Conservation (phyloP, 2,113 vertebrate genomes). For the Eira barbara region DNA sequence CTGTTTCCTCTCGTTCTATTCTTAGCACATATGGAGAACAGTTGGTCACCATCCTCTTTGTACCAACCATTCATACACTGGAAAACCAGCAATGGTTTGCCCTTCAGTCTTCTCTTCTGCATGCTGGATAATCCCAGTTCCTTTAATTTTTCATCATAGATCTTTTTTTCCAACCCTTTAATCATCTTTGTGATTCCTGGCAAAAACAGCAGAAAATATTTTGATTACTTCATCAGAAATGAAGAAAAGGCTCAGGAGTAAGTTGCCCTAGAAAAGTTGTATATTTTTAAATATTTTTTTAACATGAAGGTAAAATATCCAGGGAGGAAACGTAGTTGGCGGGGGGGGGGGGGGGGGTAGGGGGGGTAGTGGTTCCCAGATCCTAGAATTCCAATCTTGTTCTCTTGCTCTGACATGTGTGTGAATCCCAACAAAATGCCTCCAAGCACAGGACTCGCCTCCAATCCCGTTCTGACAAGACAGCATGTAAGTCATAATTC, state of each 20-base stretch:
- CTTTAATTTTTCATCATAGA: conserved; percentile 51
- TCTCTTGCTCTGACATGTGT: too few species aligned
- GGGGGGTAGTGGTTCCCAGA: background rate
- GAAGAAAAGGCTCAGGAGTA: conserved; percentile 9
- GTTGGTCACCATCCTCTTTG: background rate
- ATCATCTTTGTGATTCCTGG: conserved; percentile 69
- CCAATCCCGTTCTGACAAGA: background rate
- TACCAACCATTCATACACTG: background rate
- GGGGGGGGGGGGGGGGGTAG: too few species aligned
- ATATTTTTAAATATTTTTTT: conserved; percentile 16
- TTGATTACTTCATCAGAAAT: conserved; percentile 47
- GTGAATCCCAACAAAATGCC: background rate
- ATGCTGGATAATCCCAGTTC: conserved; percentile 35
- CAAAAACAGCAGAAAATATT: conserved; percentile 65
- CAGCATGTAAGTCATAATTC: background rate
- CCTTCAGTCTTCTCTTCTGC: conserved; percentile 54
- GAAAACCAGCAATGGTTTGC: conserved; percentile 31
- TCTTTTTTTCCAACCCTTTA: conserved; percentile 59
- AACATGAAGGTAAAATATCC: background rate
- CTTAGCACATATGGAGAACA: background rate
- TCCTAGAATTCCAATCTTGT: background rate
- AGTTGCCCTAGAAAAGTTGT: background rate
- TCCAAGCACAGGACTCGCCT: background rate
- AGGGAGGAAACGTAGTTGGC: background rate
- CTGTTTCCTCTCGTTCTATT: conserved; percentile 38